Evolutionary conservation across 2,888 invertebrate species (phyloP).

Genomic region (Orthonevra nobilis): DNA sequence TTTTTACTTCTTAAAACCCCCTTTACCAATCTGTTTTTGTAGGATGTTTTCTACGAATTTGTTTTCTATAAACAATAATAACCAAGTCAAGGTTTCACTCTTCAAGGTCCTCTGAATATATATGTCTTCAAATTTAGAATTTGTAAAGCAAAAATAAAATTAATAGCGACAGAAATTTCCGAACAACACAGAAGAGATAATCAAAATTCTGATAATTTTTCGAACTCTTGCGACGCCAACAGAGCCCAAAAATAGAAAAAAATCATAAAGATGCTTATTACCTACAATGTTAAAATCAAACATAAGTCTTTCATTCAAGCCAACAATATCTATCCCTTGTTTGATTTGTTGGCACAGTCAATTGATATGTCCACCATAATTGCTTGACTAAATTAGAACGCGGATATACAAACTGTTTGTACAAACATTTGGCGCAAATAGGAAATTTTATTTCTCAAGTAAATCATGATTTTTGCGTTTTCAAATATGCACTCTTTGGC

Average conservation of each 20-base stretch:
- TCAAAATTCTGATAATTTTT: too few relatives aligned
- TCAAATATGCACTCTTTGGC: background rate
- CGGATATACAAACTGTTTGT: conserved; percentile 3
- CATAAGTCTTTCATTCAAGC: background rate
- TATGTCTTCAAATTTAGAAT: too few relatives aligned
- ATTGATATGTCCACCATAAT: conserved; percentile 18
- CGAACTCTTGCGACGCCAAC: too few relatives aligned
- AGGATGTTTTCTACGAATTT: too few relatives aligned
- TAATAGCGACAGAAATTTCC: too few relatives aligned
- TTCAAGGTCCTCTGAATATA: too few relatives aligned
- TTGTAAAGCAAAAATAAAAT: too few relatives aligned
- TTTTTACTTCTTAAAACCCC: too few relatives aligned
- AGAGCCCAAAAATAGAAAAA: background rate
- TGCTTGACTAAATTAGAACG: conserved; percentile 6
- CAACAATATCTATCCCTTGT: conserved; percentile 6
- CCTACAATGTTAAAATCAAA: conserved; percentile 2
- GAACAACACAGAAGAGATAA: too few relatives aligned
- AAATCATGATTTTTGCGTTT: background rate
- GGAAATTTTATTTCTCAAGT: background rate
- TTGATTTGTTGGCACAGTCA: background rate
- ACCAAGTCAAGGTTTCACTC: too few relatives aligned
- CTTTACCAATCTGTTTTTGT: too few relatives aligned
- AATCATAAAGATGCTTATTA: background rate
- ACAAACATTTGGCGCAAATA: conserved; percentile 11
- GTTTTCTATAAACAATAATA: too few relatives aligned